These are phyloP conservation scores for Platycnemis pennipes DNA, from an alignment of 2,888 invertebrate species.

Conservation along the genomic window DNA sequence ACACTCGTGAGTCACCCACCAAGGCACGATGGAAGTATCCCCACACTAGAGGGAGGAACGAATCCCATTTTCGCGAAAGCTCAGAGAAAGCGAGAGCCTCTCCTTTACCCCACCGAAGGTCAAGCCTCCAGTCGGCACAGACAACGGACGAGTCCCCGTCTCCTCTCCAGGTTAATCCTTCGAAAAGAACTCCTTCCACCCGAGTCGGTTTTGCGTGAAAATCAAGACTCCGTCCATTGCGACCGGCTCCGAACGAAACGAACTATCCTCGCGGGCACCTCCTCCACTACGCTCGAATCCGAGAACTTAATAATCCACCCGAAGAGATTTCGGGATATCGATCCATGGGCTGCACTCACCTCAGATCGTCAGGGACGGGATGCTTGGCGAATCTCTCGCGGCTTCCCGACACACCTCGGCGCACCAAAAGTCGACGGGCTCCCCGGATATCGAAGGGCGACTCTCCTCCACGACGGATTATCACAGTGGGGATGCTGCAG, in stretches of 20 bases:
- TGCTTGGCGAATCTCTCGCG: too few species aligned
- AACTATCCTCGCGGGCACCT: too few species aligned
- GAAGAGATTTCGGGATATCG: neutral
- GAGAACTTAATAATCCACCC: neutral
- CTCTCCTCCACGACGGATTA: too few species aligned
- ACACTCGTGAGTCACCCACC: neutral
- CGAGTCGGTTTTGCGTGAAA: neutral
- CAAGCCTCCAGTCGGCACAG: neutral
- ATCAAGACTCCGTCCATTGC: neutral
- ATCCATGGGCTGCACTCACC: neutral
- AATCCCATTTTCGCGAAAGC: conserved; percentile 29
- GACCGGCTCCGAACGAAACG: neutral
- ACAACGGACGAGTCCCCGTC: neutral
- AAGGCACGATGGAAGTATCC: neutral
- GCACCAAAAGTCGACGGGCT: neutral
- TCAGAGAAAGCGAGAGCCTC: conserved; percentile 28
- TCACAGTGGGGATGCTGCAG: neutral
- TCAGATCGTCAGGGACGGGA: conserved; percentile 60
- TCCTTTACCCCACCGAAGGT: conserved; percentile 16
- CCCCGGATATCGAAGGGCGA: neutral
- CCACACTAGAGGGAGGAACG: neutral
- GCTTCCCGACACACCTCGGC: neutral
- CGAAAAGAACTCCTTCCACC: neutral
- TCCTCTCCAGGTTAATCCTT: neutral
- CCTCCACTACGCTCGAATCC: too few species aligned